Conservation (phyloP, 2,113 vertebrate genomes). For the Platysteira castanea region DNA sequence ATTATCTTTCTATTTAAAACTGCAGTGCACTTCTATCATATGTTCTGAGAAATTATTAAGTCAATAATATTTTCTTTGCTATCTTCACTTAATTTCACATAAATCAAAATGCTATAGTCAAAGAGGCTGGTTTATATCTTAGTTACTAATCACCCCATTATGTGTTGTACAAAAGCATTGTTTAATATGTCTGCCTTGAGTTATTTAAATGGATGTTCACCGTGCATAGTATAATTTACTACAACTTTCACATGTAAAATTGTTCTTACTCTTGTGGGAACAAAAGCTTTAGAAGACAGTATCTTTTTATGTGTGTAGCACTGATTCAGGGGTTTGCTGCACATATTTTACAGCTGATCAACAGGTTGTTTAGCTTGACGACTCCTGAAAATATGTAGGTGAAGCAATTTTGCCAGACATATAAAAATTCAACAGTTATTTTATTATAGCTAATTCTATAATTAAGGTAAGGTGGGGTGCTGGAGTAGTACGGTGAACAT, state of each 20-base stretch:
- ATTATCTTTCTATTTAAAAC: not conserved
- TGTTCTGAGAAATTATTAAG: not conserved
- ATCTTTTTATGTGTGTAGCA: not conserved
- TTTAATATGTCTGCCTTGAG: not conserved
- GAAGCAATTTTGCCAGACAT: not conserved
- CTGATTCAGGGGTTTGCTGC: not conserved
- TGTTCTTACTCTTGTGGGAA: not conserved
- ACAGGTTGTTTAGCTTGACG: not conserved
- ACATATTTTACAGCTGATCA: not conserved
- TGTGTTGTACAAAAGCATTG: not conserved
- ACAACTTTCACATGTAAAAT: not conserved
- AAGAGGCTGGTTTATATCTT: not conserved
- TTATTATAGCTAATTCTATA: not conserved
- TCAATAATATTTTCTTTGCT: not conserved
- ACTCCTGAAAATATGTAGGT: not conserved
- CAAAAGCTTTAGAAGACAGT: not conserved
- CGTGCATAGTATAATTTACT: not conserved
- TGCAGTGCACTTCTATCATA: not conserved
- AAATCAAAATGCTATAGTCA: not conserved
- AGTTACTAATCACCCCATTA: not conserved
- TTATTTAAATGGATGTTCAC: not conserved
- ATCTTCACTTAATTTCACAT: not conserved
- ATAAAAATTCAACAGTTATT: not conserved
- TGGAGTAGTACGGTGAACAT: not conserved
- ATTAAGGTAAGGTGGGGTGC: not conserved